Evolutionary conservation across 2,888 invertebrate species (phyloP), one percentile per base, ranked within the genome.

Genomic region (Hydropsyche betteni): DNA sequence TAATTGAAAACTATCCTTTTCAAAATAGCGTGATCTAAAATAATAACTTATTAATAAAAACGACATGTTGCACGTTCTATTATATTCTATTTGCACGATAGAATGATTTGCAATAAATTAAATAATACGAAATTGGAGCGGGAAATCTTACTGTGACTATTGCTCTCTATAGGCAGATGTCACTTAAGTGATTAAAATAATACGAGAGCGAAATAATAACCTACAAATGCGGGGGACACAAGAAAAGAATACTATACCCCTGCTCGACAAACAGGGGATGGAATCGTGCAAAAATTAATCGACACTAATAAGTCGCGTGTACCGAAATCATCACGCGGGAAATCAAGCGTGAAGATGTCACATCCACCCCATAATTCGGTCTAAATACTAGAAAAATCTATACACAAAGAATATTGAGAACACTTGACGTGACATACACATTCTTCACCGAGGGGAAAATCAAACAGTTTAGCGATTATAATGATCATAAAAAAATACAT

Each of bases 221-320:
- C 69, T 53, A 61, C 58, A 14, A 16, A 33, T 34, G 64, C 4
- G 8, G 64, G 64, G 64, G 36, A 33, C 7, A 64, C 24, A n/a
- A 36, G 33, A 34, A 64, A 36, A n/a, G 36, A 34, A 44, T 44
- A 10, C 10, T 44, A 44, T 8, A 55, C 55, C 55, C 55, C 16
- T 14, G 16, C 12, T n/a, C 55, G 55, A n/a, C 55, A 55, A 55
- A 55, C n/a, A n/a, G 16, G 55, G 14, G 16, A 14, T n/a, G 5
- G 16, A 16, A 55, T 55, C 55, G 55, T 64, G 12, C 36, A 64
- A 75, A 69, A 78, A 76, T 76, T 77, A 79, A 79, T 77, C 79
- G 79, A 24, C 77, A 77, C 79, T 79, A 79, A 79, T 79, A 79
- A 77, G 79, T 77, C 79, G 76, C 77, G 79, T 78, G 77, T 73